Conservation (phyloP, 1,140 invertebrate genomes). For the Marisa cornuarietis region DNA sequence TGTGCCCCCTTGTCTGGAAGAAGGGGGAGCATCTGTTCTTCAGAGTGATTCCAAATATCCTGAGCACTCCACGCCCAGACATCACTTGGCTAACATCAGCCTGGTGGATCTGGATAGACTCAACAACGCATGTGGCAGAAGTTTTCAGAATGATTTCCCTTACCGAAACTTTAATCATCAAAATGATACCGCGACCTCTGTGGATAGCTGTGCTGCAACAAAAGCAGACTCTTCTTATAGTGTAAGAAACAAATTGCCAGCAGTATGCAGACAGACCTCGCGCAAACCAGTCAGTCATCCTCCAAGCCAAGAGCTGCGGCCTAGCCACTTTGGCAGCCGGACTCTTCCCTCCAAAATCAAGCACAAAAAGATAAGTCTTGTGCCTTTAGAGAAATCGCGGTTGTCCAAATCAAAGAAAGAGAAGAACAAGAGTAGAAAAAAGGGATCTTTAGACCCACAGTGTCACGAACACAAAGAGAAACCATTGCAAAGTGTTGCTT, state of each 20-base stretch:
- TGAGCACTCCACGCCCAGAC: conserved; percentile 10
- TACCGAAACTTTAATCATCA: too few species aligned
- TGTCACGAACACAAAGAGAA: too few species aligned
- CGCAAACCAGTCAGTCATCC: not conserved
- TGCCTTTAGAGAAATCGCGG: conserved; percentile 17
- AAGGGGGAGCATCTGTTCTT: conserved; percentile 21
- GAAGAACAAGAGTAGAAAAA: conserved; percentile 10
- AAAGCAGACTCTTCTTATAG: too few species aligned
- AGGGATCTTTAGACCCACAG: not conserved
- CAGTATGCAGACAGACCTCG: too few species aligned
- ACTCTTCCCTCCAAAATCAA: conserved; percentile 12
- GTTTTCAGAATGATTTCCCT: too few species aligned
- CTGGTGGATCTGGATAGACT: too few species aligned
- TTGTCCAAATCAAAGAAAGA: conserved; percentile 14
- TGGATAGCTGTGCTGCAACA: too few species aligned
- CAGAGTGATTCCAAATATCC: conserved; percentile 42
- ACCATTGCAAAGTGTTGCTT: too few species aligned
- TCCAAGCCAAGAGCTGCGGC: conserved; percentile 16
- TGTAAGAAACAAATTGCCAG: too few species aligned
- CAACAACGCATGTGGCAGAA: too few species aligned
- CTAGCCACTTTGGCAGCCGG: not conserved
- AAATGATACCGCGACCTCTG: too few species aligned
- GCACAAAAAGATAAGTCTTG: conserved; percentile 16
- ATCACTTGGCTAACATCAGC: not conserved
- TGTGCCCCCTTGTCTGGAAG: conserved; percentile 16